phyloP scores from a whole-genome alignment of 2,888 invertebrate species.

The Strigamia transsilvanica region DNA sequence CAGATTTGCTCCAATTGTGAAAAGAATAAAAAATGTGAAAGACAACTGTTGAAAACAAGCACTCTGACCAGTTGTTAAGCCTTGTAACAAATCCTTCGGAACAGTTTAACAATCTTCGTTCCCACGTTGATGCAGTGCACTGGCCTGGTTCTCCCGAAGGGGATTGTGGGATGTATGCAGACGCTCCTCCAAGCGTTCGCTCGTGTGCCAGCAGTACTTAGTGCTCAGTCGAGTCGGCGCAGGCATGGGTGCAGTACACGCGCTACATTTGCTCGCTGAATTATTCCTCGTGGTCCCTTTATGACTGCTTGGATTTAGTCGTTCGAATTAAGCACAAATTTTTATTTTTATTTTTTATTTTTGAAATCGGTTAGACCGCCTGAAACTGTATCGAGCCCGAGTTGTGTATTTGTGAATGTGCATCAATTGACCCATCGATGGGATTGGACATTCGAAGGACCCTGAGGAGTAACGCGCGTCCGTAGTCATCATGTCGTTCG shows the following conservation, averaged over 20 bases:
- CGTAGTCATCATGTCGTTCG: conserved; percentile 15
- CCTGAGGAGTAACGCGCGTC: conserved; percentile 20
- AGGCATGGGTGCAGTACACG: conserved; percentile 15
- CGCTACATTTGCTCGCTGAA: neutral
- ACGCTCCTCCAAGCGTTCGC: conserved; percentile 15
- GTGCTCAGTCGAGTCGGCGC: conserved; percentile 15
- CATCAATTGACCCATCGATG: conserved; percentile 14
- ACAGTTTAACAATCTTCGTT: neutral
- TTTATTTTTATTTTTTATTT: neutral
- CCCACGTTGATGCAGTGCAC: conserved; percentile 7
- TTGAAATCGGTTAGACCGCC: neutral
- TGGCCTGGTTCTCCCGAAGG: conserved; percentile 15
- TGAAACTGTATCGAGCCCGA: neutral
- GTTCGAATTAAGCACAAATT: conserved; percentile 13
- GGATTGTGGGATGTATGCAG: conserved; percentile 20
- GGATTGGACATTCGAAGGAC: conserved; percentile 20
- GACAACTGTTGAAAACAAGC: neutral
- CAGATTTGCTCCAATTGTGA: neutral
- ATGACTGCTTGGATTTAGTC: conserved; percentile 10
- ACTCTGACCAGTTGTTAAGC: neutral
- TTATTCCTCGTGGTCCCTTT: conserved; percentile 12
- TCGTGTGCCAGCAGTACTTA: conserved; percentile 20
- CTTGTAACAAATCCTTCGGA: neutral
- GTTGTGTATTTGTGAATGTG: conserved; percentile 15
- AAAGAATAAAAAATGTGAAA: neutral